phyloP scores from a whole-genome alignment of 2,113 vertebrate genomes.

The Nanorana parkeri region DNA sequence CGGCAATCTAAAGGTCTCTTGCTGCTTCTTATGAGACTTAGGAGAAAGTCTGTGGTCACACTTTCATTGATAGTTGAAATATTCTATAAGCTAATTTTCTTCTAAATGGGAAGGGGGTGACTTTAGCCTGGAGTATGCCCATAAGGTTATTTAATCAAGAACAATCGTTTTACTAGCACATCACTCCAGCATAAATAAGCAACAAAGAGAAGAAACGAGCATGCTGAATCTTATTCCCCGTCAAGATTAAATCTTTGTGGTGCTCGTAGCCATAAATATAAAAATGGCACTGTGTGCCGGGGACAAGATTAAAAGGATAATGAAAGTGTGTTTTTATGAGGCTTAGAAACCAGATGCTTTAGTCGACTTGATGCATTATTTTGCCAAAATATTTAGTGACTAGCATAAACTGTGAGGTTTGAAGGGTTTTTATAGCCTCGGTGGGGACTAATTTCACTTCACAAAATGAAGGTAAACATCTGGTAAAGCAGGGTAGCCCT shows the following conservation, averaged over 20 bases:
- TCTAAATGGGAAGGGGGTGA: background rate
- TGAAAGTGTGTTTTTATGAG: slow-evolving; percentile 13
- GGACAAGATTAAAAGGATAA: slow-evolving; percentile 36
- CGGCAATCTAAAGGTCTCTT: background rate
- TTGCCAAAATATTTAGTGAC: slow-evolving; percentile 54
- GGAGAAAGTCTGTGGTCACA: background rate
- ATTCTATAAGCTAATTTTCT: background rate
- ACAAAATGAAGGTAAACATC: slow-evolving; percentile 53
- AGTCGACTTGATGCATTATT: slow-evolving; percentile 28
- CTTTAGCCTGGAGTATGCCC: background rate
- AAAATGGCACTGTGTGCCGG: slow-evolving; percentile 38
- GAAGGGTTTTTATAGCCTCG: slow-evolving; percentile 48
- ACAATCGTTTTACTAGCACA: background rate
- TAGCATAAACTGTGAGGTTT: slow-evolving; percentile 50
- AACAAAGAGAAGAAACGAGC: slow-evolving; percentile 7
- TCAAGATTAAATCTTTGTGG: slow-evolving; percentile 36
- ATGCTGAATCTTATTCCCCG: background rate
- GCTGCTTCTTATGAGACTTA: background rate
- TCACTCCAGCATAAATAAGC: background rate
- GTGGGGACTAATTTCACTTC: slow-evolving; percentile 43
- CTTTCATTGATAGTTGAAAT: background rate
- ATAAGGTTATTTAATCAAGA: slow-evolving; percentile 11
- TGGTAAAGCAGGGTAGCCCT: slow-evolving; percentile 30
- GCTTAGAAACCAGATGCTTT: slow-evolving; percentile 46
- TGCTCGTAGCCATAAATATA: slow-evolving; percentile 14